Conservation (phyloP, 2,113 vertebrate species). For the Pseudois nayaur region DNA sequence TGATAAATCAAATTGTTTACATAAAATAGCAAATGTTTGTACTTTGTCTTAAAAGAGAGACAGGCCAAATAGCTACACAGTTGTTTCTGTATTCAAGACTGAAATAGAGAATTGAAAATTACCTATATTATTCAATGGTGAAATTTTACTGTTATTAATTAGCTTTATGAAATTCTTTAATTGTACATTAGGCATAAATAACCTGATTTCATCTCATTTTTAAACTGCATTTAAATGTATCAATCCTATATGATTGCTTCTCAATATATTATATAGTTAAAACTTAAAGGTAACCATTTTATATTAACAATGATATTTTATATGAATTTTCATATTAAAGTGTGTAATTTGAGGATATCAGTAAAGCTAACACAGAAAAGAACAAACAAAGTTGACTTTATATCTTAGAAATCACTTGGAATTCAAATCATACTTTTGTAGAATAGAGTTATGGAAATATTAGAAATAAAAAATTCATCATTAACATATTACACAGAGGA, state of each 20-base stretch:
- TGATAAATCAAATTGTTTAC: not conserved
- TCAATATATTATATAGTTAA: not conserved
- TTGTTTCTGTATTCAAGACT: not conserved
- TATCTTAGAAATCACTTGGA: conserved; percentile 12
- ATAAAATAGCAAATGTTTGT: not conserved
- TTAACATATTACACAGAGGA: conserved; percentile 34
- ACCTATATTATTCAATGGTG: not conserved
- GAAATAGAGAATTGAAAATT: not conserved
- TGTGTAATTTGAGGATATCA: not conserved
- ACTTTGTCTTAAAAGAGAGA: not conserved
- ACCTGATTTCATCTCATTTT: not conserved
- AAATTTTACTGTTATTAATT: not conserved
- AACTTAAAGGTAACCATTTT: not conserved
- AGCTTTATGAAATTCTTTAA: not conserved
- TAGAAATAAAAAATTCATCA: conserved; percentile 52
- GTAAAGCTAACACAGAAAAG: not conserved
- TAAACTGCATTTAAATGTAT: not conserved
- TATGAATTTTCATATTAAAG: not conserved
- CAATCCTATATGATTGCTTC: not conserved
- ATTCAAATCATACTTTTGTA: not conserved
- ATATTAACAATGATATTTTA: not conserved
- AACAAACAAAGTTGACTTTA: not conserved
- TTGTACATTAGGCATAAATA: not conserved
- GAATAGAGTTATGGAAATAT: conserved; percentile 35
- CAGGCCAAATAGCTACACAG: not conserved